Conservation (phyloP, 1,140 invertebrate species). For the Papilio polytes region DNA sequence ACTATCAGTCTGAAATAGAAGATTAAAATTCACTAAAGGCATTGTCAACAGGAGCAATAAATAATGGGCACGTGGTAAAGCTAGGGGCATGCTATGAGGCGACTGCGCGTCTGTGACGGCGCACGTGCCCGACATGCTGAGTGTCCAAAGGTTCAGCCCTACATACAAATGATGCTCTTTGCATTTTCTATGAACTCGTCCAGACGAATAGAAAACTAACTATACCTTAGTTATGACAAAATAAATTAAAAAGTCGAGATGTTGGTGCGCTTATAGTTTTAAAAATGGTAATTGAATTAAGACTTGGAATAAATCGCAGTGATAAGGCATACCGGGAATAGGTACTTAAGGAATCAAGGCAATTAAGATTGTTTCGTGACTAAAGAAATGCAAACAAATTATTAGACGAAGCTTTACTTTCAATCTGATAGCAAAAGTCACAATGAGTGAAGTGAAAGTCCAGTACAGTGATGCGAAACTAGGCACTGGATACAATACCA, state of each 20-base stretch:
- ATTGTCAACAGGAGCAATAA: slow-evolving; percentile 27
- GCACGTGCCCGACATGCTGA: slow-evolving; percentile 42
- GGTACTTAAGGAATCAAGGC: not conserved
- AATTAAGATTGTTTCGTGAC: not conserved
- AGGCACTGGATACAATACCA: slow-evolving; percentile 33
- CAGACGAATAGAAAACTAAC: not conserved
- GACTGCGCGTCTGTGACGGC: slow-evolving; percentile 46
- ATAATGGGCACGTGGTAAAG: slow-evolving; percentile 32
- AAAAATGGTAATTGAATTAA: not conserved
- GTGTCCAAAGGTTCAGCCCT: not conserved
- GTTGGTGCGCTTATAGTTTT: no score
- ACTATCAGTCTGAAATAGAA: not conserved
- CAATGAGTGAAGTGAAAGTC: slow-evolving; percentile 49
- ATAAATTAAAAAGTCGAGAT: not conserved
- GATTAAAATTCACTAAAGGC: slow-evolving; percentile 19
- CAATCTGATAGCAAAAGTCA: slow-evolving; percentile 46
- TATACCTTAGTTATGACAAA: not conserved
- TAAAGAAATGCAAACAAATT: slow-evolving; percentile 34
- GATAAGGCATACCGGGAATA: not conserved
- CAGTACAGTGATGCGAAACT: slow-evolving; percentile 28
- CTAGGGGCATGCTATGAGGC: slow-evolving; percentile 34
- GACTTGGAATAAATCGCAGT: not conserved
- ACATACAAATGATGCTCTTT: slow-evolving; percentile 30
- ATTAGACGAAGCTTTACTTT: slow-evolving; percentile 31
- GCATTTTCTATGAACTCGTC: slow-evolving; percentile 4